phyloP scores from a whole-genome alignment of 2,113 vertebrate species.

The Oreochromis niloticus region DNA sequence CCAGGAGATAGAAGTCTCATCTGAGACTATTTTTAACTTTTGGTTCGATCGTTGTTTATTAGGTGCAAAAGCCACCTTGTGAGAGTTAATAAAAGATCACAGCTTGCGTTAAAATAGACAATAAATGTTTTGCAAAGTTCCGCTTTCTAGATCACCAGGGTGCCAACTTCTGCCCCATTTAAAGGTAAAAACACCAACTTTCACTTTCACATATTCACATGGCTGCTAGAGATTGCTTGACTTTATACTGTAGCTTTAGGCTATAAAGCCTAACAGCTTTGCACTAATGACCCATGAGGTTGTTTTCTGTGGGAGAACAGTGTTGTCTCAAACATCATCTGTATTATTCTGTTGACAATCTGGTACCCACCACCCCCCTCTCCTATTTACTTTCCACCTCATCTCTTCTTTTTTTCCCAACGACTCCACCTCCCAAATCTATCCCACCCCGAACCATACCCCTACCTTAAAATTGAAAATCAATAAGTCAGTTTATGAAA shows the following conservation, averaged over 20 bases:
- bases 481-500: conserved; percentile 36
- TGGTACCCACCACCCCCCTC: background rate
- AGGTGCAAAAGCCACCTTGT: background rate
- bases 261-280: background rate
- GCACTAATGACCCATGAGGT: background rate
- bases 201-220: background rate
- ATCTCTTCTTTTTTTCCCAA: background rate
- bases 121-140: background rate
- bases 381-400: background rate
- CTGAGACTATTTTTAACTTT: background rate
- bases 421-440: background rate
- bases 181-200: background rate
- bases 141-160: background rate
- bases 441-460: background rate
- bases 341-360: background rate
- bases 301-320: background rate
- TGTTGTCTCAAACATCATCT: background rate
- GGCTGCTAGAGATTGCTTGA: background rate
- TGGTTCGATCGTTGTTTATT: background rate
- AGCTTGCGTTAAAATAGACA: background rate
- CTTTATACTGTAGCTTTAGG: background rate
- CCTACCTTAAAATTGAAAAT: conserved; percentile 35
- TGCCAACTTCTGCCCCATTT: background rate
- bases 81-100: background rate
- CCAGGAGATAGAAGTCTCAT: background rate